Percentiles rank a stretch among this genome's conserved stretches.
phyloP scores from a whole-genome alignment of 2,797 vertebrate genomes.

The Coregonus ussuriensis region DNA sequence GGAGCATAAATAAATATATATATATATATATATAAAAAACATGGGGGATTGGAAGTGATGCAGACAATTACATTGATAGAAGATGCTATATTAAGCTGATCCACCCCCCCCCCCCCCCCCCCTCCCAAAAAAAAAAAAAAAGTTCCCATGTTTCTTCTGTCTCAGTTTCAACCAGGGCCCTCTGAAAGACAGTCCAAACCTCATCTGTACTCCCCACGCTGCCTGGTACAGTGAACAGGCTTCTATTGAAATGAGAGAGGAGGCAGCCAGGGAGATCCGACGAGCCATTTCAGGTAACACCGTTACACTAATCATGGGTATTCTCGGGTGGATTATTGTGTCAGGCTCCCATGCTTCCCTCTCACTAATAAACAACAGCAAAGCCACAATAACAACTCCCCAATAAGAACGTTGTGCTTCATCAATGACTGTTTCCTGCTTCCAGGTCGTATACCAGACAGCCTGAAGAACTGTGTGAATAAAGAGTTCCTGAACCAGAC shows the following conservation, averaged over 20 bases:
- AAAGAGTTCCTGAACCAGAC: slow-evolving; percentile 96
- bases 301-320: neutral
- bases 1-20: too few relatives aligned
- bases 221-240: slow-evolving; percentile 99
- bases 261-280: slow-evolving; percentile 94
- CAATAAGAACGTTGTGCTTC: neutral
- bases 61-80: too few relatives aligned
- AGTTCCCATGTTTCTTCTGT: slow-evolving; percentile 4
- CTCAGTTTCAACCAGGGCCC: slow-evolving; percentile 95
- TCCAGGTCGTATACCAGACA: slow-evolving; percentile 97
- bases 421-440: slow-evolving; percentile 8
- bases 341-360: neutral
- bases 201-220: slow-evolving; percentile 96
- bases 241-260: slow-evolving; percentile 96
- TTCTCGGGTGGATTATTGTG: neutral
- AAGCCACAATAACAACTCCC: neutral
- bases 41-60: too few relatives aligned
- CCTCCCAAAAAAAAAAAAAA: too few relatives aligned
- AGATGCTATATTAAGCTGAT: too few relatives aligned
- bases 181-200: slow-evolving; percentile 95
- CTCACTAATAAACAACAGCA: neutral
- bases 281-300: slow-evolving; percentile 90
- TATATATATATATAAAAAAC: too few relatives aligned
- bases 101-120: too few relatives aligned
- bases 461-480: slow-evolving; percentile 98